Conservation (phyloP, 2,888 invertebrate genomes). For the Yponomeuta plumbellus region DNA sequence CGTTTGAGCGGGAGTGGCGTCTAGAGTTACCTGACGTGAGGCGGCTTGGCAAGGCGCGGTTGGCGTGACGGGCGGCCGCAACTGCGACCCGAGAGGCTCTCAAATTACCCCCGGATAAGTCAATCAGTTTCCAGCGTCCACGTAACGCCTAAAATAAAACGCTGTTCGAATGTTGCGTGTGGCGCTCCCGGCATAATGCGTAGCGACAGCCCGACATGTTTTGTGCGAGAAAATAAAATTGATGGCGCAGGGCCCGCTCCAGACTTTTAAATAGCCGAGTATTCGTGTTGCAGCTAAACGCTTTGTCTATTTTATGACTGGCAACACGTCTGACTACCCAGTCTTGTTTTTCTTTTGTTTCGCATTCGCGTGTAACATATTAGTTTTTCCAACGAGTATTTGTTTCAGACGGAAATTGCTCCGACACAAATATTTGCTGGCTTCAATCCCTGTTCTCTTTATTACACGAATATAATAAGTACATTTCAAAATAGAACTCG, state of each 20-base stretch:
- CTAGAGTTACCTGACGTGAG: slow-evolving; percentile 13
- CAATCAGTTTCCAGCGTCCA: slow-evolving; percentile 73
- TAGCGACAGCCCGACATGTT: slow-evolving; percentile 73
- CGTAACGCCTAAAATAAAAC: slow-evolving; percentile 71
- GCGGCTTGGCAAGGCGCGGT: slow-evolving; percentile 21
- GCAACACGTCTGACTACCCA: slow-evolving; percentile 47
- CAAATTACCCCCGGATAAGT: slow-evolving; percentile 76
- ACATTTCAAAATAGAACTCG: neutral
- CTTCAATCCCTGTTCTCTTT: slow-evolving; percentile 36
- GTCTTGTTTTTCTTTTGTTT: slow-evolving; percentile 40
- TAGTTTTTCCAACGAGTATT: slow-evolving; percentile 59
- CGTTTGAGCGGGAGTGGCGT: slow-evolving; percentile 9
- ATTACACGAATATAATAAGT: slow-evolving; percentile 39
- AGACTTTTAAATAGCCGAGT: slow-evolving; percentile 67
- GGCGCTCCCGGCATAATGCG: slow-evolving; percentile 67
- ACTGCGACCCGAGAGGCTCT: slow-evolving; percentile 49
- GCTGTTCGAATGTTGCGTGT: slow-evolving; percentile 68
- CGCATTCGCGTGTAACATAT: slow-evolving; percentile 57
- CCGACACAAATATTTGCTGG: slow-evolving; percentile 47
- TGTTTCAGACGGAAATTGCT: slow-evolving; percentile 57
- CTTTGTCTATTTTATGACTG: slow-evolving; percentile 71
- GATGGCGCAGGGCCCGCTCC: slow-evolving; percentile 64
- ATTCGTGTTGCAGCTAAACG: slow-evolving; percentile 67
- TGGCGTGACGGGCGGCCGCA: slow-evolving; percentile 22
- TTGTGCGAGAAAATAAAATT: slow-evolving; percentile 76